Conservation (phyloP, 2,113 vertebrate species). For the Dicrurus megarhynchus region DNA sequence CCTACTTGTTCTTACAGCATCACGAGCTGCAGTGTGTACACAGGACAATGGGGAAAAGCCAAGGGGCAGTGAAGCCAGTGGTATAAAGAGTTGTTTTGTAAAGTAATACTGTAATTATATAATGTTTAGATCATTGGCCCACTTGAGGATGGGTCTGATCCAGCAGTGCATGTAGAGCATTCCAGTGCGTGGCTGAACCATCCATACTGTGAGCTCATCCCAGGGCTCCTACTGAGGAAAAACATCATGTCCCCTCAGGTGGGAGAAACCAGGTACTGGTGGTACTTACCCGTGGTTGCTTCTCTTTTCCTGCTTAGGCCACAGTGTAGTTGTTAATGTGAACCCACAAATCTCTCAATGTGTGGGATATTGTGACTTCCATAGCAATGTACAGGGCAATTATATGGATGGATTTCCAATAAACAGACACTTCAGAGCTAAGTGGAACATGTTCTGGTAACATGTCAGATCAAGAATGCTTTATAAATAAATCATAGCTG, state of each 20-base stretch:
- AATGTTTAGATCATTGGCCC: neutral
- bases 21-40: neutral
- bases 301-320: neutral
- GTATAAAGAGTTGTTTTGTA: neutral
- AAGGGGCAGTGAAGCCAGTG: neutral
- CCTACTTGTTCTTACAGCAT: neutral
- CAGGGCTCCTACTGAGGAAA: neutral
- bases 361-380: neutral
- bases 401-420: conserved; percentile 14
- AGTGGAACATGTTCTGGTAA: neutral
- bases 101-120: neutral
- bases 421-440: neutral
- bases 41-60: neutral
- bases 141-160: neutral
- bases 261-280: neutral
- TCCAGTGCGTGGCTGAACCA: neutral
- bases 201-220: neutral
- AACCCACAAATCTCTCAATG: neutral
- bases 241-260: neutral
- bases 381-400: neutral
- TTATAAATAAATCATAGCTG: conserved; percentile 2
- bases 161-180: neutral
- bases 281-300: fast-evolving
- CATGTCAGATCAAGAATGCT: neutral
- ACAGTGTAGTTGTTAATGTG: neutral